phyloP scores from a whole-genome alignment of 37 sponge, comb jelly and placozoan genomes.

The Halisarca cf. caerulea region DNA sequence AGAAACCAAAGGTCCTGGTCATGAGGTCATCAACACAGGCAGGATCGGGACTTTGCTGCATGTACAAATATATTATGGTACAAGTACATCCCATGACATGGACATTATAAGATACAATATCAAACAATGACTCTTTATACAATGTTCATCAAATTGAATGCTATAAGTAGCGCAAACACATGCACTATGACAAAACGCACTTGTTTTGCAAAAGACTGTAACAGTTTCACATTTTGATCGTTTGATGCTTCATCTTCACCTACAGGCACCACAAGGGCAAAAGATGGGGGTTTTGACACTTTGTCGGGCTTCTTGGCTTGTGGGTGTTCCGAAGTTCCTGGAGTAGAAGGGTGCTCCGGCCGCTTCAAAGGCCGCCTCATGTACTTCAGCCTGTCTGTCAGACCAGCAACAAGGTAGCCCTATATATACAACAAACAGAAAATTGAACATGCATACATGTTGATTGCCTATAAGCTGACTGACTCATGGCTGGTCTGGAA shows the following conservation, averaged over 20 bases:
- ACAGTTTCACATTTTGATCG: background rate
- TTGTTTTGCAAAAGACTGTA: background rate
- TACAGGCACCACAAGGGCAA: background rate
- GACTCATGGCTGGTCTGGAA: no score
- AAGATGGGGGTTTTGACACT: background rate
- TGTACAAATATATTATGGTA: background rate
- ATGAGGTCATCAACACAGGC: background rate
- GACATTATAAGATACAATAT: no score
- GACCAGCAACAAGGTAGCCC: constrained; percentile 2
- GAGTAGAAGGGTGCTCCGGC: background rate
- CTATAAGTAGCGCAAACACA: no score
- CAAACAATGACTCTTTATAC: no score
- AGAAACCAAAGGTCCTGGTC: background rate
- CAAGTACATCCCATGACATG: background rate
- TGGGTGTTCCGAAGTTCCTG: background rate
- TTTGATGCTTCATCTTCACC: constrained; percentile 7
- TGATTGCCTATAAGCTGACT: no score
- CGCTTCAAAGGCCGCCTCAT: constrained; percentile 1
- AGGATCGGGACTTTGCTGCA: background rate
- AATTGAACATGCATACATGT: no score
- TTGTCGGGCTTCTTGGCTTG: no score
- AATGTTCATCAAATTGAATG: no score
- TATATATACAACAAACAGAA: background rate
- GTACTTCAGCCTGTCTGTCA: constrained; percentile 8
- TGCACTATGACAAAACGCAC: no score